A percentile compares a stretch with the other conserved stretches of the same genome.
Conservation (phyloP, 1,140 invertebrate species). For the Apis dorsata region DNA sequence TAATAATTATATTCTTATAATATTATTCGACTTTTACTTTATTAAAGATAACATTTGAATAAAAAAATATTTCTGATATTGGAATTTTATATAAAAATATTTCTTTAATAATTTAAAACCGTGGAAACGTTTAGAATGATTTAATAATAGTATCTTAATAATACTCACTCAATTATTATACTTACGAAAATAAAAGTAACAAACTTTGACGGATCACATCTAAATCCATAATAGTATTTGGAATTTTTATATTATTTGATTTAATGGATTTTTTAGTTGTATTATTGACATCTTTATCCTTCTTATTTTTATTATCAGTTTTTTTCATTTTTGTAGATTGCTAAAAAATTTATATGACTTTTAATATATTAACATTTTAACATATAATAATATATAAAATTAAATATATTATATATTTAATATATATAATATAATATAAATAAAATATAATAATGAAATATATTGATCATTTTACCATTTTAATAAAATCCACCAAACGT, state of each 20-base stretch:
- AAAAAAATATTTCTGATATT: neutral
- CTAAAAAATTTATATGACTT: neutral
- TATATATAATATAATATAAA: neutral
- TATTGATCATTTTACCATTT: constrained; percentile 69
- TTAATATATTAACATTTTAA: neutral
- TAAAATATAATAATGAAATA: neutral
- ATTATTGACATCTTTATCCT: constrained; percentile 73
- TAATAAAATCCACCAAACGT: constrained; percentile 78
- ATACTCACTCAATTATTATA: constrained; percentile 35
- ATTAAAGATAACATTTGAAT: neutral
- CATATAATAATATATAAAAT: neutral
- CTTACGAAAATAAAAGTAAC: constrained; percentile 78
- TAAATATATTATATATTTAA: neutral
- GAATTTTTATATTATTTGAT: constrained; percentile 71
- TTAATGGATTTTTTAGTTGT: constrained; percentile 64
- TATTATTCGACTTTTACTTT: too few species aligned
- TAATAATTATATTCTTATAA: too few species aligned
- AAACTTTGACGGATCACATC: constrained; percentile 75
- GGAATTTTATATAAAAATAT: too few species aligned
- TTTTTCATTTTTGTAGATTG: constrained; percentile 74
- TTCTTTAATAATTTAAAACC: neutral
- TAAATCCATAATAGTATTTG: constrained; percentile 77
- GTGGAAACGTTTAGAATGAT: neutral
- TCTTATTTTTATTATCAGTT: constrained; percentile 72
- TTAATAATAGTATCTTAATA: neutral